phyloP scores from a whole-genome alignment of 2,797 vertebrate species.

The Thalassophryne amazonica region DNA sequence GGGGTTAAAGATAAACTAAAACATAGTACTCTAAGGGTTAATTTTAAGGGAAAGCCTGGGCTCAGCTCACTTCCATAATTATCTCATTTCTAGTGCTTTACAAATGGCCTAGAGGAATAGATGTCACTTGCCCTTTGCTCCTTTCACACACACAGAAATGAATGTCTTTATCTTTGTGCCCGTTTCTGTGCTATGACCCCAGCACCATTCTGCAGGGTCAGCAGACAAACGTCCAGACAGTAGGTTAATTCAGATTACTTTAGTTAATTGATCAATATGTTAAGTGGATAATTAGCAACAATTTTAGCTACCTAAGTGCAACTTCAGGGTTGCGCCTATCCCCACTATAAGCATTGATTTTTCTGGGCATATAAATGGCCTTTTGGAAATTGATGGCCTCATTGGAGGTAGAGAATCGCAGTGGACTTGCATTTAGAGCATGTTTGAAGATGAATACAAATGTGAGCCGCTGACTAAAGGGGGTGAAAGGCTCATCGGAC shows the following conservation, averaged over 20 bases:
- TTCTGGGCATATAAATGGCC: slow-evolving; percentile 83
- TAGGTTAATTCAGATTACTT: slow-evolving; percentile 86
- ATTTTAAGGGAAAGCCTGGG: slow-evolving; percentile 55
- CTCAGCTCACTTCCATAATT: slow-evolving; percentile 56
- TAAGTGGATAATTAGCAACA: slow-evolving; percentile 86
- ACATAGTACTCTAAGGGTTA: slow-evolving; percentile 36
- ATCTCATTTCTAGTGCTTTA: slow-evolving; percentile 60
- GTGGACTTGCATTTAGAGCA: slow-evolving; percentile 79
- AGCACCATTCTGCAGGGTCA: slow-evolving; percentile 78
- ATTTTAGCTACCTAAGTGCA: slow-evolving; percentile 83
- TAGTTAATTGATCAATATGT: slow-evolving; percentile 86
- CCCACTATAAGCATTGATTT: slow-evolving; percentile 81
- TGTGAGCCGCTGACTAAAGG: slow-evolving; percentile 59
- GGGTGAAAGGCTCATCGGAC: slow-evolving; percentile 59
- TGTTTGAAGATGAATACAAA: slow-evolving; percentile 81
- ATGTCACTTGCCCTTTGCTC: slow-evolving; percentile 55
- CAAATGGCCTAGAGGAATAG: slow-evolving; percentile 70
- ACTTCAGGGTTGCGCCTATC: slow-evolving; percentile 77
- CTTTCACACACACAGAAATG: slow-evolving; percentile 59
- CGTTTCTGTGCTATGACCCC: slow-evolving; percentile 68
- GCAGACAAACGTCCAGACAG: slow-evolving; percentile 84
- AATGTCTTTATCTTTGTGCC: slow-evolving; percentile 53
- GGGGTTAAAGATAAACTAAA: slow-evolving; percentile 21
- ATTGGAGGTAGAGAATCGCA: slow-evolving; percentile 69
- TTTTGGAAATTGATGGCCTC: slow-evolving; percentile 83